Evolutionary conservation across 2,888 invertebrate species (phyloP), one percentile per base, ranked within the genome.

Genomic region (Clanis bilineata): DNA sequence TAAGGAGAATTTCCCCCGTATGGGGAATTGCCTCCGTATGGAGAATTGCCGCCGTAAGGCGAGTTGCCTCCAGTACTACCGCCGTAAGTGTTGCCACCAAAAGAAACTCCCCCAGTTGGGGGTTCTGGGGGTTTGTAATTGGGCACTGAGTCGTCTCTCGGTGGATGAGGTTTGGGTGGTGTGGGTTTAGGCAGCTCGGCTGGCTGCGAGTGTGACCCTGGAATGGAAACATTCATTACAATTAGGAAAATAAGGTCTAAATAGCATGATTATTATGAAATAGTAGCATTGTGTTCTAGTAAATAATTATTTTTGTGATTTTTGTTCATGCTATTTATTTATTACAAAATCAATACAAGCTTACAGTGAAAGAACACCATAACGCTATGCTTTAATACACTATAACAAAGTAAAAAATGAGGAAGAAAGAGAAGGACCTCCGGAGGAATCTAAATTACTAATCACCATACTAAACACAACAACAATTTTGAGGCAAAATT

Each of bases 41-140:
- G 68, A 2, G 71, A 59, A 41, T 58, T 64, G 4, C 70, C 67
- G 3, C 69, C 69, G 21, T 64, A 62, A 7, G 64, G 45, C 18
- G 66, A 61, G 45, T 54, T 61, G 1, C 71, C 63, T 7, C 70
- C 51, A 18, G 51, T 3, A 15, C 28, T 51, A 18, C 72, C 70
- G 6, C 72, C 71, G 32, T 68, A 66, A 10, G 67, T 66, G 58
- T 61, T 65, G 18, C 80, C 74, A 23, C 84, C 79, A 62, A 80
- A 75, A 6, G 75, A 66, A 18, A 64, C 70, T 39, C 79, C 81
- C 61, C 70, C 74, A 21, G 71, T 39, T 0, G 91, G 90, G 0
- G 91, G 87, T 0, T 87, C 83, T 0, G 92, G 92, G n/a, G 92
- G 86, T 7, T 89, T 84, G 72, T 92, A 92, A 67, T 79, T 83